Evolutionary conservation across 2,888 invertebrate species (phyloP).

Genomic region (Biston stratarius): DNA sequence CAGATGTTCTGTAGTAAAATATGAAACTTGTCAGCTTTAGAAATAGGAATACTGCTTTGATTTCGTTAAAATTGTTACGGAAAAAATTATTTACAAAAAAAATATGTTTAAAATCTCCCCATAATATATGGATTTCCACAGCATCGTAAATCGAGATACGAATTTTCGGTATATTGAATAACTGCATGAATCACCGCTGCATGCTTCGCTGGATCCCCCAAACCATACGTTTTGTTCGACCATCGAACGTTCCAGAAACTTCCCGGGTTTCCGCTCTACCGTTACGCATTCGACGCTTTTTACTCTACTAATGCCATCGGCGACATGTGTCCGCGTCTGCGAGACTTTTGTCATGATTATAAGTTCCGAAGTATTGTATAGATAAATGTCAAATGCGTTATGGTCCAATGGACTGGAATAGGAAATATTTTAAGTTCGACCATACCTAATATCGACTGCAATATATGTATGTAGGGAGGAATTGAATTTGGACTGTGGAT

Average conservation of each 20-base stretch:
- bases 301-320: constrained; percentile 69
- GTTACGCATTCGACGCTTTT: constrained; percentile 62
- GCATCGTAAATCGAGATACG: constrained; percentile 64
- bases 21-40: no score
- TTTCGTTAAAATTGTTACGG: background rate
- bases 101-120: constrained; percentile 37
- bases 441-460: constrained; percentile 11
- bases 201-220: constrained; percentile 71
- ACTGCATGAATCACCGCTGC: constrained; percentile 79
- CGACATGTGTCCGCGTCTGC: constrained; percentile 64
- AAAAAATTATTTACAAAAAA: background rate
- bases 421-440: constrained; percentile 42
- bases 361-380: constrained; percentile 53
- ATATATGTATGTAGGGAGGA: constrained; percentile 2
- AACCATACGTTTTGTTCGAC: constrained; percentile 68
- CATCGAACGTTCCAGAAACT: constrained; percentile 47
- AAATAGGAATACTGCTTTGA: no score
- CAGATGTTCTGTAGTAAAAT: no score
- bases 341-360: constrained; percentile 67
- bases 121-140: constrained; percentile 58
- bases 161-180: constrained; percentile 77
- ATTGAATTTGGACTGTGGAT: constrained; percentile 5
- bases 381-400: constrained; percentile 48
- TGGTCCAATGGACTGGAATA: constrained; percentile 46
- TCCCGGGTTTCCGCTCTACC: constrained; percentile 62